phyloP scores from a whole-genome alignment of 2,797 vertebrate species.

The Cossypha polioptera region DNA sequence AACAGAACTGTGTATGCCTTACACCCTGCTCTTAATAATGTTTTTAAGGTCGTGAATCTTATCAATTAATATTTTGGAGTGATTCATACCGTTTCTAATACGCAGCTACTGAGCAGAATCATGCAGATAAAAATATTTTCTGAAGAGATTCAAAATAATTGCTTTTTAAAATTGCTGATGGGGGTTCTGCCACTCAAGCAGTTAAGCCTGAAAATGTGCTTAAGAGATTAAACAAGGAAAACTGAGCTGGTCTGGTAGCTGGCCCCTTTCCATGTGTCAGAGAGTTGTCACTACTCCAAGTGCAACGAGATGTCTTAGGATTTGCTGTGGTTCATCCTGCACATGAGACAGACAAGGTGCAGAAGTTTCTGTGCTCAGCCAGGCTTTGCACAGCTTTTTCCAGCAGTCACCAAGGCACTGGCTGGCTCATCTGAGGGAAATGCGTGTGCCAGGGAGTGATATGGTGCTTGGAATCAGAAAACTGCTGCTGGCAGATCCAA shows the following conservation, averaged over 20 bases:
- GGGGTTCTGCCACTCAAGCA: conserved; percentile 65
- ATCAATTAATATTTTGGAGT: conserved; percentile 62
- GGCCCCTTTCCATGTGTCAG: conserved; percentile 40
- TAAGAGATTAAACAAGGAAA: conserved; percentile 72
- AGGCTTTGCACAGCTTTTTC: conserved; percentile 21
- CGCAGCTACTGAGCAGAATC: background rate
- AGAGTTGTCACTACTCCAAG: conserved; percentile 53
- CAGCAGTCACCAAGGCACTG: background rate
- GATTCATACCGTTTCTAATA: conserved; percentile 52
- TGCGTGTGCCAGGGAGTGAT: background rate
- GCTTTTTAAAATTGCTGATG: conserved; percentile 69
- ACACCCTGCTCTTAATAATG: conserved; percentile 1
- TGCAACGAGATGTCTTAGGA: background rate
- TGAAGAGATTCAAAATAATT: conserved; percentile 69
- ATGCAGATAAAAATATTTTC: conserved; percentile 56
- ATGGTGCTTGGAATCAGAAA: background rate
- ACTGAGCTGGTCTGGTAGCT: conserved; percentile 62
- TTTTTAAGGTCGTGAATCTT: conserved; percentile 54
- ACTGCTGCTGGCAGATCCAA: background rate
- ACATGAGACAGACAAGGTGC: background rate
- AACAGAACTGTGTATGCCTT: background rate
- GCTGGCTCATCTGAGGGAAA: conserved; percentile 16
- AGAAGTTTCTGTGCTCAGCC: conserved; percentile 15
- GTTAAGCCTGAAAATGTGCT: conserved; percentile 72
- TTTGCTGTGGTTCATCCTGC: conserved; percentile 33